These are phyloP conservation scores for Zaprionus vittiger DNA, from an alignment of 1,140 invertebrate genomes.

Conservation along the genomic window DNA sequence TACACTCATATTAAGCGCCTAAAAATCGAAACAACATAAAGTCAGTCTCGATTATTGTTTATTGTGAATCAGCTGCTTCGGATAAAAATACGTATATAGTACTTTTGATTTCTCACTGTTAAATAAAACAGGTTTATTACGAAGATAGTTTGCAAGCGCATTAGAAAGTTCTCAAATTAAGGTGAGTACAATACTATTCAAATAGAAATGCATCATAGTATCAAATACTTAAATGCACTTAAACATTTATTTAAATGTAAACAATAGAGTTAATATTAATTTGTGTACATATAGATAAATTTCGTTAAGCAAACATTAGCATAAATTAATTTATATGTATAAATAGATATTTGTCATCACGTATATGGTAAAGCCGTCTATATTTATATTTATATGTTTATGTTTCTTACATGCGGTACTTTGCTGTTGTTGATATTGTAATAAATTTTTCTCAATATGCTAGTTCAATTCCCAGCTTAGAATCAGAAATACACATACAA, in stretches of 20 bases:
- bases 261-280: neutral
- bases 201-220: neutral
- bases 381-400: too few relatives aligned
- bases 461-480: too few relatives aligned
- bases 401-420: too few relatives aligned
- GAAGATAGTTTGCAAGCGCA: neutral
- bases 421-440: neutral
- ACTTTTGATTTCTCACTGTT: neutral
- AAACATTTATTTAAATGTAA: neutral
- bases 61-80: constrained; percentile 3
- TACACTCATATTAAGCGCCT: neutral
- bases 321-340: neutral
- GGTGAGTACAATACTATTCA: neutral
- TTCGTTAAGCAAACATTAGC: neutral
- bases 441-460: too few relatives aligned
- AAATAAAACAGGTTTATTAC: neutral
- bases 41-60: neutral
- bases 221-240: neutral
- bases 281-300: constrained; percentile 3
- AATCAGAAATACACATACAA: neutral
- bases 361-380: too few relatives aligned
- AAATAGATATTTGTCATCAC: neutral
- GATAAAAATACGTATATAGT: constrained; percentile 3
- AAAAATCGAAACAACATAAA: neutral
- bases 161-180: neutral